Percentiles rank a stretch among this genome's conserved stretches.
Conservation (phyloP, 2,888 invertebrate species). For the Synergus laeviventris region DNA sequence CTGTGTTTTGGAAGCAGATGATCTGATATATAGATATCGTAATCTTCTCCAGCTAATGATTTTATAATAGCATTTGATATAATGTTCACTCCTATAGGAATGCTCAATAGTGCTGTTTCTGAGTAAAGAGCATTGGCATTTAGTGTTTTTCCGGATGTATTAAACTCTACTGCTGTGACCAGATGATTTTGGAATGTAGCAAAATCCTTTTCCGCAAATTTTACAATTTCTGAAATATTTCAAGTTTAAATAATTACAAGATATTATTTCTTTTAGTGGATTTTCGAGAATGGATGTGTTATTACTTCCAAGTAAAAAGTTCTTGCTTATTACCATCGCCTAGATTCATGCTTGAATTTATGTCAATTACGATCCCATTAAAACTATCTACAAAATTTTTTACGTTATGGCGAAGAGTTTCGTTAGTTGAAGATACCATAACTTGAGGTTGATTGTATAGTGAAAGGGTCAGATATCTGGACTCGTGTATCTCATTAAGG, state of each 20-base stretch:
- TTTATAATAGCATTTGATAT: conserved; percentile 72
- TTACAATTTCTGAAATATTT: conserved; percentile 75
- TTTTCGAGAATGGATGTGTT: not conserved
- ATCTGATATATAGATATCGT: conserved; percentile 39
- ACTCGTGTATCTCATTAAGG: not conserved
- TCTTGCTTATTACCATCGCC: not conserved
- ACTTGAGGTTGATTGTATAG: conserved; percentile 16
- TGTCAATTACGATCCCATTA: not conserved
- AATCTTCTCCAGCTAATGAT: conserved; percentile 40
- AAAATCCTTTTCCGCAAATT: conserved; percentile 68
- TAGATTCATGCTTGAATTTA: conserved; percentile 36
- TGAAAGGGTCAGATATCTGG: not conserved
- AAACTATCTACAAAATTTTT: not conserved
- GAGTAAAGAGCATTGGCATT: conserved; percentile 74
- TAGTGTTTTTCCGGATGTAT: conserved; percentile 53
- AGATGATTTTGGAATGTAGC: conserved; percentile 77
- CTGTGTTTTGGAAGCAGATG: conserved; percentile 24
- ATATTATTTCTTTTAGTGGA: not conserved
- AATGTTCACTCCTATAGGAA: conserved; percentile 76
- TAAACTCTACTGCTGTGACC: conserved; percentile 78
- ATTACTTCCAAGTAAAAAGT: not conserved
- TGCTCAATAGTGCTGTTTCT: conserved; percentile 76
- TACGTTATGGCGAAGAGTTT: not conserved
- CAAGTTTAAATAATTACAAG: not conserved
- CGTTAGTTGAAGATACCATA: conserved; percentile 4